Percentiles rank a stretch among this genome's conserved stretches.
Conservation (phyloP, 2,113 vertebrate genomes). For the Chloebia gouldiae region DNA sequence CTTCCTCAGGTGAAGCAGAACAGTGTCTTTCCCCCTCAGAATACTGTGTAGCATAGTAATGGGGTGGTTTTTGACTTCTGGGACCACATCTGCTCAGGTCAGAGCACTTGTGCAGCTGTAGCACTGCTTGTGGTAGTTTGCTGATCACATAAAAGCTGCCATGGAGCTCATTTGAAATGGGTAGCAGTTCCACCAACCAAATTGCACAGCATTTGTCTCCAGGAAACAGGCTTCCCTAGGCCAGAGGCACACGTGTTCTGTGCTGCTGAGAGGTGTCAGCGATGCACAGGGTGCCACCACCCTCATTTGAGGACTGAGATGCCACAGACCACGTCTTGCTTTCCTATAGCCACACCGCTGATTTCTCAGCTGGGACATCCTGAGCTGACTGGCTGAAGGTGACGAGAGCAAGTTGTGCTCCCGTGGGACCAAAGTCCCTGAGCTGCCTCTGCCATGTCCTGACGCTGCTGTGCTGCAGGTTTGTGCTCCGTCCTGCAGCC, state of each 20-base stretch:
- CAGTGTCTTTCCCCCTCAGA: neutral
- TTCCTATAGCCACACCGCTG: fast-evolving
- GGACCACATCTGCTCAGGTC: neutral
- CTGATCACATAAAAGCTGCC: neutral
- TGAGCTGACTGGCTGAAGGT: neutral
- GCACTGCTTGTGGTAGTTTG: neutral
- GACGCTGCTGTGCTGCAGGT: neutral
- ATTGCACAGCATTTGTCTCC: neutral
- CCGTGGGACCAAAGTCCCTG: neutral
- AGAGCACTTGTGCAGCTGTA: neutral
- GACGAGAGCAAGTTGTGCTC: neutral
- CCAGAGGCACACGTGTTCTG: neutral
- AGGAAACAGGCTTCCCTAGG: neutral
- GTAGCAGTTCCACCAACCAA: neutral
- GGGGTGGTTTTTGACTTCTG: neutral
- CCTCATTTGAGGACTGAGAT: neutral
- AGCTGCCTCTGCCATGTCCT: neutral
- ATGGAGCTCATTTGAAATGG: neutral
- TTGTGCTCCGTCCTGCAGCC: neutral
- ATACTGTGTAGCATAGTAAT: neutral
- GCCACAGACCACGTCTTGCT: fast-evolving
- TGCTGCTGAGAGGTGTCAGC: neutral
- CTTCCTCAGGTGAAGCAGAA: neutral
- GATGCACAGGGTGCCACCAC: neutral
- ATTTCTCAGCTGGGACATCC: neutral